Conservation (phyloP, 2,113 vertebrate genomes). For the Heloderma charlesbogerti region DNA sequence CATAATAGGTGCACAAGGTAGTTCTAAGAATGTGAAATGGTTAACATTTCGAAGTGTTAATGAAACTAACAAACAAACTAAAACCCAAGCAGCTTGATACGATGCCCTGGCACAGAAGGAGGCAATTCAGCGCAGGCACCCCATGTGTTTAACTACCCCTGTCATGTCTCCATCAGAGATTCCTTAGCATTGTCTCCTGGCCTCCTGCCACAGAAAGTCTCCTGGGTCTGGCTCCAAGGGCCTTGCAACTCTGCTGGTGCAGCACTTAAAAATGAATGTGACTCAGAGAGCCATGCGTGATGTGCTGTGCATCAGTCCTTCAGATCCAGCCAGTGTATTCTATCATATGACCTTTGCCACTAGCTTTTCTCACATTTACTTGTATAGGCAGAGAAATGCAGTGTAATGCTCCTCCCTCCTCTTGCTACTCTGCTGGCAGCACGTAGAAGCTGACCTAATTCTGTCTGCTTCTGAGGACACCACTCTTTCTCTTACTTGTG, state of each 20-base stretch:
- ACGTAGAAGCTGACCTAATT: constrained; percentile 26
- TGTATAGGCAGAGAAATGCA: constrained; percentile 19
- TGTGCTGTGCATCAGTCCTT: neutral
- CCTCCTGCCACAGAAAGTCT: constrained; percentile 39
- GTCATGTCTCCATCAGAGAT: neutral
- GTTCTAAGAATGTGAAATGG: no score
- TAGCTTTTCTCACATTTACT: constrained; percentile 6
- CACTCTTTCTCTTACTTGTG: neutral
- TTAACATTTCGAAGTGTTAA: neutral
- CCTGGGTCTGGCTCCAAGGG: constrained; percentile 22
- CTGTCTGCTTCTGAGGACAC: constrained; percentile 2
- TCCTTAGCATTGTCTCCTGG: neutral
- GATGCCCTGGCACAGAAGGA: neutral
- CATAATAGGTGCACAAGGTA: neutral
- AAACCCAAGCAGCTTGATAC: neutral
- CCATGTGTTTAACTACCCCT: no score
- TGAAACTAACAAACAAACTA: neutral
- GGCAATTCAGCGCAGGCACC: neutral
- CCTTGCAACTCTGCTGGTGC: constrained; percentile 23
- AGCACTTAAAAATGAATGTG: neutral
- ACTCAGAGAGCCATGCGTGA: neutral
- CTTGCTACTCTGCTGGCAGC: constrained; percentile 18
- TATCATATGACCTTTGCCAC: constrained; percentile 26
- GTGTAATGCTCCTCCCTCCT: neutral
- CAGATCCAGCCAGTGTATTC: neutral